Evolutionary conservation across 2,888 invertebrate species (phyloP).

Genomic region (Carpatolechia fugitivella): DNA sequence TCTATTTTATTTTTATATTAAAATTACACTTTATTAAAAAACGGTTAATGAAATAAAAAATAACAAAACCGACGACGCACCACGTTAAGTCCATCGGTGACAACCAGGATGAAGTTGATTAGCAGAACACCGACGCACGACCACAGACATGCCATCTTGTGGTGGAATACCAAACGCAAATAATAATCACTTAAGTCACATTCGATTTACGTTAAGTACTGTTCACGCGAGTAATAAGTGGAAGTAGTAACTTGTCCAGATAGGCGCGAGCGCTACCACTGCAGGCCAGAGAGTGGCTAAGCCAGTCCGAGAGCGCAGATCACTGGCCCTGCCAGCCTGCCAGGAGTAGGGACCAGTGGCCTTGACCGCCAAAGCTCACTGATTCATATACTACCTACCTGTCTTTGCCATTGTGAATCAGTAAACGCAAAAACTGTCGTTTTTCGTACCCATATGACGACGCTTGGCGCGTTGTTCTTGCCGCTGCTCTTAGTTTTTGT

Average conservation of each 20-base stretch:
- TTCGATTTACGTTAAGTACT: background rate
- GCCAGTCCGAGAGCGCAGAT: background rate
- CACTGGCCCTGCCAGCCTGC: conserved; percentile 25
- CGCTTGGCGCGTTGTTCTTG: too few species aligned
- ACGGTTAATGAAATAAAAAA: conserved; percentile 18
- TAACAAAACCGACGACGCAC: conserved; percentile 35
- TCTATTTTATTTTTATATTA: too few species aligned
- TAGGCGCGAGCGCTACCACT: background rate
- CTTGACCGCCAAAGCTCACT: conserved; percentile 63
- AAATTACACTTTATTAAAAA: too few species aligned
- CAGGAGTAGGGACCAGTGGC: conserved; percentile 48
- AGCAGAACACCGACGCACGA: conserved; percentile 48
- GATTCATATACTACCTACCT: conserved; percentile 37
- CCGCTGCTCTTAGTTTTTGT: too few species aligned
- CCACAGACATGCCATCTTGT: conserved; percentile 25
- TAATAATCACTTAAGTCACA: background rate
- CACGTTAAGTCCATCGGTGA: conserved; percentile 51
- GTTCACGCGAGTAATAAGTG: background rate
- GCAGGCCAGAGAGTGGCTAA: background rate
- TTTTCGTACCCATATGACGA: background rate
- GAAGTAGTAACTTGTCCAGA: too few species aligned
- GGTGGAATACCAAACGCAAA: background rate
- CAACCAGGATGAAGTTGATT: conserved; percentile 47
- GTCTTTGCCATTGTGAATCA: background rate
- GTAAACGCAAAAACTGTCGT: background rate